These are phyloP conservation scores for Brachionus paranguensis DNA, from an alignment of 1,140 invertebrate species.

Conservation along the genomic window DNA sequence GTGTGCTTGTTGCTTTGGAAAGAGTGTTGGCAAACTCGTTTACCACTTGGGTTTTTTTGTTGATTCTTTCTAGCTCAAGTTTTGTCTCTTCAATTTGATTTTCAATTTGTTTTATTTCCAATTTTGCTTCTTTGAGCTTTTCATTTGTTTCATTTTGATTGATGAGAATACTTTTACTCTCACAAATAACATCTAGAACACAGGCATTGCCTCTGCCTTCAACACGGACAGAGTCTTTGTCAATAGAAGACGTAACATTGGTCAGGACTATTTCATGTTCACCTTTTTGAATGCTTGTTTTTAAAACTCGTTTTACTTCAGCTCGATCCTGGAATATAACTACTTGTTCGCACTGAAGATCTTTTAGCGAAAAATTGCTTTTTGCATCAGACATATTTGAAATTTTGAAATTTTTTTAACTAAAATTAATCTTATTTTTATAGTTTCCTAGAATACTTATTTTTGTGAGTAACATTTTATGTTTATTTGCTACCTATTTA, in stretches of 20 bases:
- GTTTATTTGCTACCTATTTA: no score
- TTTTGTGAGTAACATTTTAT: no score
- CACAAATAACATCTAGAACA: slow-evolving; percentile 20
- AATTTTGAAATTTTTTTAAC: not conserved
- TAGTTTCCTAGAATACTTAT: no score
- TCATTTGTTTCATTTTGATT: slow-evolving; percentile 2
- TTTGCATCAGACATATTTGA: not conserved
- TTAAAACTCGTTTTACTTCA: not conserved
- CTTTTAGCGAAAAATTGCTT: not conserved
- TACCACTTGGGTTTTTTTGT: not conserved
- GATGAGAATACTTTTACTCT: not conserved
- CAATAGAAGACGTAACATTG: not conserved
- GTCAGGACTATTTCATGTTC: not conserved
- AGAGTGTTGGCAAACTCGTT: slow-evolving; percentile 17
- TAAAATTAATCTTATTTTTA: not conserved
- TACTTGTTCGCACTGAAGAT: not conserved
- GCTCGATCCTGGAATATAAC: slow-evolving; percentile 18
- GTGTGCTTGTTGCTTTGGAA: not conserved
- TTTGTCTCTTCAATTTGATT: not conserved
- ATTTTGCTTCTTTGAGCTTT: not conserved
- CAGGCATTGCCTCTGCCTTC: not conserved
- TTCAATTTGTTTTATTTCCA: not conserved
- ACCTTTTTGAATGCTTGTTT: not conserved
- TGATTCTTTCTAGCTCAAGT: not conserved
- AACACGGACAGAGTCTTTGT: slow-evolving; percentile 29